phyloP scores from a whole-genome alignment of 1,140 invertebrate species.

The Philaenus spumarius region DNA sequence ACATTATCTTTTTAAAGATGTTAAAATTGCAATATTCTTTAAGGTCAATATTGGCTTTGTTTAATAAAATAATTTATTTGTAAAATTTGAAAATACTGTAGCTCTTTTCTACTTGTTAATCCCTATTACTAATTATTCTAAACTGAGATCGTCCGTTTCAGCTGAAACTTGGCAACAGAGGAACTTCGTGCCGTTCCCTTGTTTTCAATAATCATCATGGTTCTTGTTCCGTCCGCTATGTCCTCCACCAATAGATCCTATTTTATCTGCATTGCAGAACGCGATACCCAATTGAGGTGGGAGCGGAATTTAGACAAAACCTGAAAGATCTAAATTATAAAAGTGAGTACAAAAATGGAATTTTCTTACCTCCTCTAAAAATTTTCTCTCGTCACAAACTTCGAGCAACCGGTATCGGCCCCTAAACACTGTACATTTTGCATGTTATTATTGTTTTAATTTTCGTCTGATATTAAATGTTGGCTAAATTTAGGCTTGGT shows the following conservation, averaged over 20 bases:
- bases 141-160: too few species aligned
- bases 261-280: slow-evolving; percentile 26
- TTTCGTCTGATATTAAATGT: neutral
- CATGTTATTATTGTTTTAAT: neutral
- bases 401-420: slow-evolving; percentile 10
- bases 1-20: too few species aligned
- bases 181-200: neutral
- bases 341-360: slow-evolving; percentile 9
- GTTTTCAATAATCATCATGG: slow-evolving; percentile 23
- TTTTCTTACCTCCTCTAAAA: neutral
- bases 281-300: slow-evolving; percentile 19
- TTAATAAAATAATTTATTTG: too few species aligned
- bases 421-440: slow-evolving; percentile 1
- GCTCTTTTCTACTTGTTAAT: too few species aligned
- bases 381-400: neutral
- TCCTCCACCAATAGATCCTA: slow-evolving; percentile 21
- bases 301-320: slow-evolving; percentile 27
- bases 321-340: slow-evolving; percentile 11
- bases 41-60: too few species aligned
- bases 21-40: too few species aligned
- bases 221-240: slow-evolving; percentile 30
- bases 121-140: too few species aligned
- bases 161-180: too few species aligned
- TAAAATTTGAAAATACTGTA: too few species aligned
- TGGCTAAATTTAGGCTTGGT: neutral